Base-by-base conservation (phyloP, 2,888 invertebrate genomes). In the Amiota minor region DNA sequence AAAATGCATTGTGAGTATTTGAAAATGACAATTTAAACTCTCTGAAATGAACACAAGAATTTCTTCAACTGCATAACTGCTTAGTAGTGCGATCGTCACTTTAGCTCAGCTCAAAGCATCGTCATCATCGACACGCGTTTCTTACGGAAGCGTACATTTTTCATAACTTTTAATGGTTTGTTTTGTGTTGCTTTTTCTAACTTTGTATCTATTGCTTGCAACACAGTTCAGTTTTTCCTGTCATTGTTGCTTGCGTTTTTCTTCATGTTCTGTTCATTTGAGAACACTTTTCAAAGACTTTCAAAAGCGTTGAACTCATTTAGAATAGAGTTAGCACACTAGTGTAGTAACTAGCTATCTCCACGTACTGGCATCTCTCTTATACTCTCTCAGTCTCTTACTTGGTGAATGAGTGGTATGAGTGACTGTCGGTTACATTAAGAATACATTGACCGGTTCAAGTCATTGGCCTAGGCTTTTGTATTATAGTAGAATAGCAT, bases 371-470 rank as follows among this genome's bases (percentile, higher is more conserved):
- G 3, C 23, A 23, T 23, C 1, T 23, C 1, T 6, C 4, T 35
- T 6, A 0, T 35, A 35, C 35, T 35, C 35, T 35, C 35, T 35
- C 35, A 35, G 35, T 35, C 6, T 35, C 35, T 35, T 35, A 35
- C 6, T 3, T 35, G 35, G 35, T 35, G 35, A 35, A 35, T 35
- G 35, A 35, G 35, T 16, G 53, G 12, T 9, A 3, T 16, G 20
- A 11, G 12, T 20, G 50, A 68, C 20, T 23, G 53, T 53, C 53
- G 12, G 14, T 50, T 75, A 77, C 80, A 85, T 81, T 85, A 84
- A 82, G 79, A 85, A 85, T 86, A 83, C 86, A 87, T 81, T 87
- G 86, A 87, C 87, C 85, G 87, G 78, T 81, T 75, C 79, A 79
- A 87, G 85, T 87, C 85, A 85, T 84, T 82, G 86, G 84, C 87